Conservation (phyloP, 1,140 invertebrate genomes). For the Olivierus martensii region DNA sequence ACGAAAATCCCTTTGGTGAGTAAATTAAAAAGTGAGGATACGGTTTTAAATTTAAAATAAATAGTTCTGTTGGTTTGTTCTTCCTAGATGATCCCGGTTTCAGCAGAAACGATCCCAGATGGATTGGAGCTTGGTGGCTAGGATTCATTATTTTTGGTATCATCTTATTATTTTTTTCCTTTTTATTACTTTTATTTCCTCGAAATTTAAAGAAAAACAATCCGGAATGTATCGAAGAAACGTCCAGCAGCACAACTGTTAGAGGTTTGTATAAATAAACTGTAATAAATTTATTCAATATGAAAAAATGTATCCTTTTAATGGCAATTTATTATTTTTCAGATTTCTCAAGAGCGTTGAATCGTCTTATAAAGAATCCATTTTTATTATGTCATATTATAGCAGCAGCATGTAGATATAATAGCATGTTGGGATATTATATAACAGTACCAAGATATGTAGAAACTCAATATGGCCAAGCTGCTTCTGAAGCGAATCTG, state of each 20-base stretch:
- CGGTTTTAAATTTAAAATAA: too few relatives aligned
- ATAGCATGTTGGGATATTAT: conserved; percentile 55
- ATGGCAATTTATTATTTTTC: background rate
- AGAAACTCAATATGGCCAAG: conserved; percentile 53
- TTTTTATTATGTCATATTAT: conserved; percentile 52
- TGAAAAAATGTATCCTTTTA: background rate
- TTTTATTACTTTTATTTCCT: conserved; percentile 15
- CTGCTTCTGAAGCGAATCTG: conserved; percentile 47
- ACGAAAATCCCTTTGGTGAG: too few relatives aligned
- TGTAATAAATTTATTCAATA: background rate
- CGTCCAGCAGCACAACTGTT: background rate
- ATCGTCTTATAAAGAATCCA: conserved; percentile 45
- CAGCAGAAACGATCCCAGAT: conserved; percentile 18
- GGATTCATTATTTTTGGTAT: conserved; percentile 20
- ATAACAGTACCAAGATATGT: conserved; percentile 62
- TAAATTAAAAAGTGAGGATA: too few relatives aligned
- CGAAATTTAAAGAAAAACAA: background rate
- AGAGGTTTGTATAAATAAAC: background rate
- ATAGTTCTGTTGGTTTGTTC: background rate
- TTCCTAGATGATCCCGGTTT: conserved; percentile 14
- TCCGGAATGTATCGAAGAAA: background rate
- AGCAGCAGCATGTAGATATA: conserved; percentile 9
- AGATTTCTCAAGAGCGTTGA: conserved; percentile 38
- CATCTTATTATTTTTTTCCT: conserved; percentile 14
- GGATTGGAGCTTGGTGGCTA: conserved; percentile 25